These are phyloP conservation scores for Hystrix brachyura DNA, from an alignment of 2,113 vertebrate species.

Conservation along the genomic window DNA sequence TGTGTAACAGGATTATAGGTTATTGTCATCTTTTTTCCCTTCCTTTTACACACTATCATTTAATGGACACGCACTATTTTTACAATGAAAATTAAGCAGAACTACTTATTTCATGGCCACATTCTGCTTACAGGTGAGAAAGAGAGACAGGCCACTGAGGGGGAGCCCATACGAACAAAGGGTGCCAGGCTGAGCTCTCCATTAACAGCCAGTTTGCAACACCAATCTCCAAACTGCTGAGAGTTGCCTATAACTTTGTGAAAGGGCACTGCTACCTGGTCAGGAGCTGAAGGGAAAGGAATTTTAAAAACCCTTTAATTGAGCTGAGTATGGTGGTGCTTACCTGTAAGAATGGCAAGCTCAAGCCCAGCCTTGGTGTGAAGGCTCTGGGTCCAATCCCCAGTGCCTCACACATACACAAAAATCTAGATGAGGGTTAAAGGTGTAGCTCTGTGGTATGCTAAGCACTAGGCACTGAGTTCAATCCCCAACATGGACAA, in stretches of 20 bases:
- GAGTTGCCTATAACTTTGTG: not conserved
- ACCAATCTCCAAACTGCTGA: not conserved
- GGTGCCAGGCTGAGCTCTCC: not conserved
- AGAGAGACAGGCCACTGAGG: not conserved
- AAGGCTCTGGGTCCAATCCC: not conserved
- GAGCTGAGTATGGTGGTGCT: not conserved
- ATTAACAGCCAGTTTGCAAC: not conserved
- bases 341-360: not conserved
- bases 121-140: not conserved
- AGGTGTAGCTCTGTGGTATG: not conserved
- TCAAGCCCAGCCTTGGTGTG: not conserved
- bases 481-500: not conserved
- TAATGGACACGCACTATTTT: not conserved
- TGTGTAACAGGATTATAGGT: not conserved
- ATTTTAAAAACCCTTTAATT: not conserved
- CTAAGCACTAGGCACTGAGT: not conserved
- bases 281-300: not conserved
- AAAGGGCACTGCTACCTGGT: not conserved
- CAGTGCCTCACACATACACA: not conserved
- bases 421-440: not conserved
- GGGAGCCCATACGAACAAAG: fast-evolving
- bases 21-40: not conserved
- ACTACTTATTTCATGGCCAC: not conserved
- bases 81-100: not conserved
- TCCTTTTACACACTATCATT: not conserved